Conservation (phyloP, 2,888 invertebrate genomes). For the Heteromurus nitidus region DNA sequence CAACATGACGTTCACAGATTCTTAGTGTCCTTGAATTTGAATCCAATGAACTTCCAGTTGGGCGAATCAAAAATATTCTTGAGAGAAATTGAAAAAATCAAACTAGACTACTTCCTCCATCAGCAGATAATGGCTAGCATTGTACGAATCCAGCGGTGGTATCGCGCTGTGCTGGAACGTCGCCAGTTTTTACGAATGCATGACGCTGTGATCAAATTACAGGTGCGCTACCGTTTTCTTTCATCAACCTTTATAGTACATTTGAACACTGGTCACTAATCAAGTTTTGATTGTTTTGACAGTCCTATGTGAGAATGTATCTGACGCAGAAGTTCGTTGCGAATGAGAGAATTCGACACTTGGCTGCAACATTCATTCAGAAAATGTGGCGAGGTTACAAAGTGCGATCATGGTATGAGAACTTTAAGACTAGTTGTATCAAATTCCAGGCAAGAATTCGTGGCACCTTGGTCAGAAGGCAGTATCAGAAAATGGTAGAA, state of each 20-base stretch:
- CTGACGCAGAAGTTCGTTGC: constrained; percentile 79
- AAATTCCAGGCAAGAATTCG: constrained; percentile 84
- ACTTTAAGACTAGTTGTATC: constrained; percentile 80
- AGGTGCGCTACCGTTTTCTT: constrained; percentile 75
- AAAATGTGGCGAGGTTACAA: constrained; percentile 85
- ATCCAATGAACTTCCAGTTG: constrained; percentile 93
- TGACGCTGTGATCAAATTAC: constrained; percentile 85
- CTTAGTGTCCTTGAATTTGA: constrained; percentile 87
- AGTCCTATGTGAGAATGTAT: constrained; percentile 83
- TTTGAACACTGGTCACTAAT: not conserved
- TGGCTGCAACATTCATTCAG: constrained; percentile 83
- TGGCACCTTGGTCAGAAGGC: constrained; percentile 81
- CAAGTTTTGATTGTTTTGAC: constrained; percentile 62
- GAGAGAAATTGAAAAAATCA: constrained; percentile 94
- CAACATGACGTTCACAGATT: constrained; percentile 91
- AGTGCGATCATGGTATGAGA: constrained; percentile 82
- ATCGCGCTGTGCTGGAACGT: constrained; percentile 86
- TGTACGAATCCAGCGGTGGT: constrained; percentile 93
- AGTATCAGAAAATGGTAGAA: constrained; percentile 77
- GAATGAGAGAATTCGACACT: constrained; percentile 75
- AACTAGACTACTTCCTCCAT: constrained; percentile 92
- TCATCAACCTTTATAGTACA: not conserved
- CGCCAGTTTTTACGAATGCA: constrained; percentile 85
- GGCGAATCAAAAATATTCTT: constrained; percentile 93
- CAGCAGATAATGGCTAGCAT: constrained; percentile 95